Evolutionary conservation across 2,113 vertebrate genomes (phyloP), one percentile per base, ranked within the genome.

Genomic region (Castor canadensis): DNA sequence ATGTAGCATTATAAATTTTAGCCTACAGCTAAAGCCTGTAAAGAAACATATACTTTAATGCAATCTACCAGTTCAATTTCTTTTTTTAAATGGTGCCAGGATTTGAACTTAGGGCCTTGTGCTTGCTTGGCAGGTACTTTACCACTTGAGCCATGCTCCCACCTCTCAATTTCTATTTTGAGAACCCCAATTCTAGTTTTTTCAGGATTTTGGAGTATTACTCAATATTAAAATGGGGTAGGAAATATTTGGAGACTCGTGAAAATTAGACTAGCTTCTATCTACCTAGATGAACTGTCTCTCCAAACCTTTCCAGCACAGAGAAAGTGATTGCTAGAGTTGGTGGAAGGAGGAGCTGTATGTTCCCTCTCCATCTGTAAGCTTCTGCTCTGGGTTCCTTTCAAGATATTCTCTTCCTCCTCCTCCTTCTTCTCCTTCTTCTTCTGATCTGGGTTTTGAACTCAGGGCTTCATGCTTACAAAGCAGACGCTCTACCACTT

Each of bases 121-220:
- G n/a, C n/a, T n/a, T n/a, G n/a, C n/a, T n/a, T n/a, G n/a, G n/a
- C n/a, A n/a, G n/a, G n/a, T n/a, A n/a, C n/a, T n/a, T n/a, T n/a
- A n/a, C n/a, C n/a, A n/a, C n/a, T n/a, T n/a, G n/a, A n/a, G n/a
- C n/a, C n/a, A n/a, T n/a, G n/a, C n/a, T n/a, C n/a, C n/a, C n/a
- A n/a, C n/a, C n/a, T n/a, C 89, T 92, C 35, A 75, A 32, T 86
- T 89, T 86, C 47, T 82, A 43, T 82, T 94, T 89, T 71, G 52
- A 91, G 54, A 47, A 2, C 20, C 35, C 26, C 54, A 81, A 5
- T 67, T 60, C 22, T n/a, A 87, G 35, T 64, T 93, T 83, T 67
- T 32, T 73, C 26, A 83, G 58, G 45, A 67, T 79, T 93, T 86
- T 73, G 49, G 26, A 80, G 49, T 52, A 83, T 26, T 72, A n/a